These are phyloP conservation scores for Sminthurides aquaticus DNA, from an alignment of 2,888 invertebrate species.

Conservation along the genomic window DNA sequence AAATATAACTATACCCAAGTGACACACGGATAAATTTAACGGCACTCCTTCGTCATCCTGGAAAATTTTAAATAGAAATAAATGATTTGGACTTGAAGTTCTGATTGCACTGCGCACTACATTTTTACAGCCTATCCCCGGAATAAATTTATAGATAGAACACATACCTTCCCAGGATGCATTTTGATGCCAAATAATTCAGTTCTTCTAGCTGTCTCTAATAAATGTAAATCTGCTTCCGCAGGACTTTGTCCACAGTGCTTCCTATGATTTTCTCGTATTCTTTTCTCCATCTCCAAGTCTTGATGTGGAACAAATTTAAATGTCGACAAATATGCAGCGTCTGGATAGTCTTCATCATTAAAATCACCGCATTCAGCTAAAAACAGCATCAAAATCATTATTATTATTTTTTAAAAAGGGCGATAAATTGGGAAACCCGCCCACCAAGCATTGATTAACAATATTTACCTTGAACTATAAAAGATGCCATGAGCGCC, in stretches of 20 bases:
- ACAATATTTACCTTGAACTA: slow-evolving; percentile 94
- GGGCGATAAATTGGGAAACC: too few species aligned
- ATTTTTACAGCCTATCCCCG: too few species aligned
- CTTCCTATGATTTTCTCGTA: slow-evolving; percentile 98
- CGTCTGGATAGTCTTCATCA: slow-evolving; percentile 90
- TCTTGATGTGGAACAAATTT: slow-evolving; percentile 95
- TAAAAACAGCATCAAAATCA: too few species aligned
- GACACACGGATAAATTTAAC: slow-evolving; percentile 88
- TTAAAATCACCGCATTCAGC: slow-evolving; percentile 96
- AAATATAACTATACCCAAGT: slow-evolving; percentile 96
- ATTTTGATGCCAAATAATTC: slow-evolving; percentile 97
- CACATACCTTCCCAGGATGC: slow-evolving; percentile 90
- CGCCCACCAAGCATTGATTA: too few species aligned
- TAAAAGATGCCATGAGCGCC: slow-evolving; percentile 94
- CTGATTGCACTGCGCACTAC: too few species aligned
- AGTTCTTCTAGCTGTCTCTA: slow-evolving; percentile 97
- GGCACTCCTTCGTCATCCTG: slow-evolving; percentile 90
- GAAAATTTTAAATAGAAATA: too few species aligned
- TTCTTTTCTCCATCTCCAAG: slow-evolving; percentile 82
- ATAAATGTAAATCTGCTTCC: slow-evolving; percentile 91
- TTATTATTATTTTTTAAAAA: too few species aligned
- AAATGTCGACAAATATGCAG: slow-evolving; percentile 88
- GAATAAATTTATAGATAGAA: too few species aligned
- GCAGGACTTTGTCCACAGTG: slow-evolving; percentile 75
- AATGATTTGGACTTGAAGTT: too few species aligned